Conservation (phyloP, 2,797 vertebrate species). For the Leuciscus waleckii region DNA sequence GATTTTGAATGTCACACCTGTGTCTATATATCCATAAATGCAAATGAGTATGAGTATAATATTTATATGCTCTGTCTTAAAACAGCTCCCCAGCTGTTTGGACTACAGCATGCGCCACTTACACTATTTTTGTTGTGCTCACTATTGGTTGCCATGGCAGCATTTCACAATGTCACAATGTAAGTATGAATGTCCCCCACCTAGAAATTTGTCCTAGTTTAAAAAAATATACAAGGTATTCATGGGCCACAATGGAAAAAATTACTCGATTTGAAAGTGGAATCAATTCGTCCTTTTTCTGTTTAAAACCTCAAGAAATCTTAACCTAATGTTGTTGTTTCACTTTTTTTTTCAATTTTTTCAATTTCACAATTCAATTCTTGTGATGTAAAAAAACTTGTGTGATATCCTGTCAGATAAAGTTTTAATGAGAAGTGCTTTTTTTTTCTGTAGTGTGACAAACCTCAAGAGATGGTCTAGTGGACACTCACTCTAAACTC, state of each 20-base stretch:
- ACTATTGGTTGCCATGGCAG: conserved; percentile 71
- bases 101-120: conserved; percentile 62
- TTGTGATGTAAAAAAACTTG: too few relatives aligned
- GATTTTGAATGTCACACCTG: background rate
- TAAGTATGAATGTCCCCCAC: conserved; percentile 67
- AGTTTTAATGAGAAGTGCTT: background rate
- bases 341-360: too few relatives aligned
- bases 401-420: background rate
- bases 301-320: background rate
- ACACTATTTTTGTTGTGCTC: conserved; percentile 72
- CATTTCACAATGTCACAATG: conserved; percentile 65
- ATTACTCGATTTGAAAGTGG: background rate
- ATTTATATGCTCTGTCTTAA: conserved; percentile 69
- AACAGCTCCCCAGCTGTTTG: conserved; percentile 66
- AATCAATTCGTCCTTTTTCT: background rate
- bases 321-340: background rate
- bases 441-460: background rate
- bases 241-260: background rate
- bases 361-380: background rate
- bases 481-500: background rate
- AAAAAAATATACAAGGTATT: background rate
- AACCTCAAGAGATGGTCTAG: background rate
- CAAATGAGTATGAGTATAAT: conserved; percentile 9
- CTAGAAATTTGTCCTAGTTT: conserved; percentile 34
- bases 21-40: background rate